Percentiles rank a stretch among this genome's conserved stretches.
phyloP scores from a whole-genome alignment of 2,888 invertebrate species.

The Orthosia gothica region DNA sequence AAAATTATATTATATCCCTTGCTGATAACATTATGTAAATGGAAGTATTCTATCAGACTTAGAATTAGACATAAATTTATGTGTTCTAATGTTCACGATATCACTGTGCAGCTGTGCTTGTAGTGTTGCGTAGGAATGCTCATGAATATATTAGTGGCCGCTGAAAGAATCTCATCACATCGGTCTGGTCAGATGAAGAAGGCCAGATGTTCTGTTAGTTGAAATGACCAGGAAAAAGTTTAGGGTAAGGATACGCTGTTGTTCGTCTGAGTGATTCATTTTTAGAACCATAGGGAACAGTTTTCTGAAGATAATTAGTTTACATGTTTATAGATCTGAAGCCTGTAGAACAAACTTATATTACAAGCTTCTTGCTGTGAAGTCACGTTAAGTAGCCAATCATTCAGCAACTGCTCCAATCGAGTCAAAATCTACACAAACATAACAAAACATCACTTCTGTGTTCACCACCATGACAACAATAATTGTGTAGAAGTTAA shows the following conservation, averaged over 20 bases:
- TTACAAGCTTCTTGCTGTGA: too few species aligned
- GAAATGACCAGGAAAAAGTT: neutral
- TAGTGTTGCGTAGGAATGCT: neutral
- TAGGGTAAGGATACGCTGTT: neutral
- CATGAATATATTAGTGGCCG: neutral
- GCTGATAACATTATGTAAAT: slow-evolving; percentile 19
- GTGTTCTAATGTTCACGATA: slow-evolving; percentile 1
- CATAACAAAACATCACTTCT: too few species aligned
- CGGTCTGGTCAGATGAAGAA: neutral
- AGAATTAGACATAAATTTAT: slow-evolving; percentile 4
- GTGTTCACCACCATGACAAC: too few species aligned
- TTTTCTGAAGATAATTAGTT: neutral
- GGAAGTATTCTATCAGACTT: slow-evolving; percentile 5
- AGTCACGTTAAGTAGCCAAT: neutral
- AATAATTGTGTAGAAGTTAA: neutral
- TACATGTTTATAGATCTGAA: neutral
- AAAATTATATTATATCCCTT: neutral
- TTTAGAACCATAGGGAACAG: too few species aligned
- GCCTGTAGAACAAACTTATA: too few species aligned
- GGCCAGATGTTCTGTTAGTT: slow-evolving; percentile 29
- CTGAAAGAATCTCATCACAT: slow-evolving; percentile 18
- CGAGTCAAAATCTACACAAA: neutral
- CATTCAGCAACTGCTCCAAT: neutral
- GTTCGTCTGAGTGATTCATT: neutral
- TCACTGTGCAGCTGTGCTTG: neutral